Conservation (phyloP, 2,797 vertebrate genomes). For the Luscinia megarhynchos region DNA sequence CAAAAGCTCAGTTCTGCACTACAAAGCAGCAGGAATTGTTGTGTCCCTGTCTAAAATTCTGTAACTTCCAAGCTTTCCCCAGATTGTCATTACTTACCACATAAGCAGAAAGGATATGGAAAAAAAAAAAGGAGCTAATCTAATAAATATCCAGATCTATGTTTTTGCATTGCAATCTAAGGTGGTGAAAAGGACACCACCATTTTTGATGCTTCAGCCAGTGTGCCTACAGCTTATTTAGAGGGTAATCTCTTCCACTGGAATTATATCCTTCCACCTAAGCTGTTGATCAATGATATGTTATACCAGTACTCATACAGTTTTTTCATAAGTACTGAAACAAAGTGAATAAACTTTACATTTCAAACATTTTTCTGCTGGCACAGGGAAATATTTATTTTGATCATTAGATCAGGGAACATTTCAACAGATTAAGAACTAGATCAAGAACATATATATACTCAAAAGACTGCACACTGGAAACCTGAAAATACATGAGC, state of each 20-base stretch:
- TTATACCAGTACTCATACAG: neutral
- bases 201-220: neutral
- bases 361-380: neutral
- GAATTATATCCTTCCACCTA: neutral
- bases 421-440: neutral
- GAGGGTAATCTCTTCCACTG: neutral
- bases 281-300: accelerated
- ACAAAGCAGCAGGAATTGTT: neutral
- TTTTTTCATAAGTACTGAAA: neutral
- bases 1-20: neutral
- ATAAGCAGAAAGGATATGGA: neutral
- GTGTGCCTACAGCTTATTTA: neutral
- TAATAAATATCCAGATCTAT: neutral
- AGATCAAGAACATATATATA: neutral
- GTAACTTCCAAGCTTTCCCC: neutral
- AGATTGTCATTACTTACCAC: neutral
- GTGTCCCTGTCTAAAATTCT: neutral
- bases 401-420: neutral
- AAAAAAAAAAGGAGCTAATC: neutral
- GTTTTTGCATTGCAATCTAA: neutral
- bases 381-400: neutral
- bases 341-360: neutral
- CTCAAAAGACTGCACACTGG: neutral
- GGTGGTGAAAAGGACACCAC: neutral
- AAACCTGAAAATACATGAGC: neutral